phyloP scores from a whole-genome alignment of 2,888 invertebrate genomes.

The Uloborus plumipes region DNA sequence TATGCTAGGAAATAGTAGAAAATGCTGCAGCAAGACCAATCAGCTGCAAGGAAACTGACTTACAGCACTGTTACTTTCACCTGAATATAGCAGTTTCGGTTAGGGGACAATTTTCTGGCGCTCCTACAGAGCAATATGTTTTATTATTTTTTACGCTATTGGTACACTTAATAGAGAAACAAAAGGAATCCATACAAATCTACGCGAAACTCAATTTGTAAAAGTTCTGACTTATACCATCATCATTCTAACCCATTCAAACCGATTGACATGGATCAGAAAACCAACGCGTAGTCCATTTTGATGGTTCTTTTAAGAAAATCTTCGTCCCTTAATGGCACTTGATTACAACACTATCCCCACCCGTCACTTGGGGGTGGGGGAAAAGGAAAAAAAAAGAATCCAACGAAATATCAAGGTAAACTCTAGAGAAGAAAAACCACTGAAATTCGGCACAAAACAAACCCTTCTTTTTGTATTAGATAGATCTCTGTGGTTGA shows the following conservation, averaged over 20 bases:
- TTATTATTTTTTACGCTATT: too few species aligned
- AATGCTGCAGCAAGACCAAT: too few species aligned
- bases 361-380: not conserved
- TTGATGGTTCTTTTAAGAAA: slow-evolving; percentile 40
- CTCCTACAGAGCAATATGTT: too few species aligned
- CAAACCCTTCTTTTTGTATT: slow-evolving; percentile 47
- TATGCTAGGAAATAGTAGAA: too few species aligned
- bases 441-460: slow-evolving; percentile 36
- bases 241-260: not conserved
- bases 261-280: slow-evolving; percentile 46
- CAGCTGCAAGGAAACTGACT: too few species aligned
- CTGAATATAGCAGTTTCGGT: too few species aligned
- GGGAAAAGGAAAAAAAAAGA: not conserved
- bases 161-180: too few species aligned
- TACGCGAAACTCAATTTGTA: too few species aligned
- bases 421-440: slow-evolving; percentile 13
- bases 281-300: not conserved
- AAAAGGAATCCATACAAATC: too few species aligned
- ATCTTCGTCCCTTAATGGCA: slow-evolving; percentile 57
- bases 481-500: slow-evolving; percentile 28
- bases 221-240: too few species aligned
- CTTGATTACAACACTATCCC: slow-evolving; percentile 55
- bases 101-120: too few species aligned
- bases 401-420: slow-evolving; percentile 38
- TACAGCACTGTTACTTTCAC: too few species aligned